Percentiles rank a stretch among this genome's conserved stretches.
Evolutionary conservation across 92 coral and sea anemone species (phyloP).

Genomic region (Epizoanthus stellaris): DNA sequence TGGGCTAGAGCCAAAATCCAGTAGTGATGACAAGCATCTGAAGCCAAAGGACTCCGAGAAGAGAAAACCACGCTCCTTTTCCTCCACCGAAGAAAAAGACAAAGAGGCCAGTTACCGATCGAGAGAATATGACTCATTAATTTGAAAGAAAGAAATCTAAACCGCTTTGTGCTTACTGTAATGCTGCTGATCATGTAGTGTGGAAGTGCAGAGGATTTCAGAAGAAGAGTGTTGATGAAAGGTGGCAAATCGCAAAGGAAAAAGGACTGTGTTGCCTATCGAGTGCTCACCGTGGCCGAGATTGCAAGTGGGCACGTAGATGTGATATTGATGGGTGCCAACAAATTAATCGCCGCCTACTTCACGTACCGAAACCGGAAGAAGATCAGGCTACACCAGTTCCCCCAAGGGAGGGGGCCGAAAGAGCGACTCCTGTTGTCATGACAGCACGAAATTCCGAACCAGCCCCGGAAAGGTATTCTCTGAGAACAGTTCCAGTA

Average conservation of each 20-base stretch:
- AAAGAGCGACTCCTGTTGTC: neutral
- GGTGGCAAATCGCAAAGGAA: constrained; percentile 65
- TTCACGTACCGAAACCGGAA: constrained; percentile 19
- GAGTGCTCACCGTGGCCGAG: constrained; percentile 55
- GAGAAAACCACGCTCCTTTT: constrained; percentile 23
- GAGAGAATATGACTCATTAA: neutral
- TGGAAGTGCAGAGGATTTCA: constrained; percentile 55
- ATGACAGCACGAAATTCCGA: constrained; percentile 17
- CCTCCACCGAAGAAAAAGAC: neutral
- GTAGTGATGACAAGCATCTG: neutral
- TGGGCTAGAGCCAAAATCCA: constrained; percentile 43
- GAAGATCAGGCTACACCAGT: neutral
- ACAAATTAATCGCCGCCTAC: constrained; percentile 40
- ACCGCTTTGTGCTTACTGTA: constrained; percentile 43
- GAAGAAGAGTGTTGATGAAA: constrained; percentile 40
- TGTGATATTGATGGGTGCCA: constrained; percentile 53
- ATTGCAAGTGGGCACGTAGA: constrained; percentile 35
- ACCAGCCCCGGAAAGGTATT: constrained; percentile 37
- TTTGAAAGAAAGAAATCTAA: neutral
- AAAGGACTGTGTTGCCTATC: constrained; percentile 63
- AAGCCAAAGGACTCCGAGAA: constrained; percentile 11
- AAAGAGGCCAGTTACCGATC: neutral
- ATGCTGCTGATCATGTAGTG: constrained; percentile 44
- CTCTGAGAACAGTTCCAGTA: constrained; percentile 59
- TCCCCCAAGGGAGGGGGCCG: constrained; percentile 45